phyloP scores from a whole-genome alignment of 2,888 invertebrate species.

The Seira ritae region DNA sequence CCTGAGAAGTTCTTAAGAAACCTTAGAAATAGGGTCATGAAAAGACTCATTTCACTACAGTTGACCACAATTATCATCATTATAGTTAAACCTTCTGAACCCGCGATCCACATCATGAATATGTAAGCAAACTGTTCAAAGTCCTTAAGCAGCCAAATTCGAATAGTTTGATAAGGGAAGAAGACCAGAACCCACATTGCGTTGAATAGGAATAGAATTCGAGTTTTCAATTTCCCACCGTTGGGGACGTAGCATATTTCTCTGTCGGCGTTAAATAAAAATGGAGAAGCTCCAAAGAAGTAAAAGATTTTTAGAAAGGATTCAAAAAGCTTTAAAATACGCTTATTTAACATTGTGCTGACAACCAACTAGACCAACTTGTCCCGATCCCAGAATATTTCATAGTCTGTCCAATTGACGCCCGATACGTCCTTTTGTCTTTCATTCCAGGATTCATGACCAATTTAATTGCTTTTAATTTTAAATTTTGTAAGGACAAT shows the following conservation, averaged over 20 bases:
- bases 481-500: too few relatives aligned
- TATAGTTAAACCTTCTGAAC: not conserved
- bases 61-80: not conserved
- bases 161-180: constrained; percentile 14
- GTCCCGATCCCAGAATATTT: too few relatives aligned
- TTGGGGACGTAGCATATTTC: not conserved
- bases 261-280: not conserved
- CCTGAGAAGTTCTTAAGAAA: not conserved
- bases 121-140: constrained; percentile 15
- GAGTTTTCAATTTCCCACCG: not conserved
- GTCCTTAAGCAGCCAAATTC: not conserved
- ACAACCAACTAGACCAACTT: too few relatives aligned
- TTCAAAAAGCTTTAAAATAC: not conserved
- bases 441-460: too few relatives aligned
- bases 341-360: constrained; percentile 45
- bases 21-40: not conserved
- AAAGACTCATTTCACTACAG: not conserved
- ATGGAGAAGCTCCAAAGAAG: constrained; percentile 12
- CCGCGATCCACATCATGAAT: not conserved
- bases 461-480: too few relatives aligned
- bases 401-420: too few relatives aligned
- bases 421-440: too few relatives aligned
- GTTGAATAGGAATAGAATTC: not conserved
- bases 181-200: not conserved
- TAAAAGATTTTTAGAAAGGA: not conserved